Evolutionary conservation across 1,140 invertebrate species (phyloP).

Genomic region (Samia ricini): DNA sequence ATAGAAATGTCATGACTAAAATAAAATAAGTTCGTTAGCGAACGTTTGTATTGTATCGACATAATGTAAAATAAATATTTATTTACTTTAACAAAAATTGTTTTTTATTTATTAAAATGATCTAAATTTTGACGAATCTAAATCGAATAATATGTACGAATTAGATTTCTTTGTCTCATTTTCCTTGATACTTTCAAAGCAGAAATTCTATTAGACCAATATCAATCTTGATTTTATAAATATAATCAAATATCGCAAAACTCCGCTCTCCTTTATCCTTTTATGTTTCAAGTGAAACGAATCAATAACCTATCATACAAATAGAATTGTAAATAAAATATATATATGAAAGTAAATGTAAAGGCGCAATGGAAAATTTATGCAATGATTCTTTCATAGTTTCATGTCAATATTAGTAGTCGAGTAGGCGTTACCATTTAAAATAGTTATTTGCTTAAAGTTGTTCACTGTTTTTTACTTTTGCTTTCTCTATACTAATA

Average conservation of each 20-base stretch:
- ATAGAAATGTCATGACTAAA: background rate
- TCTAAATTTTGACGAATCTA: no score
- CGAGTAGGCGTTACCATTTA: background rate
- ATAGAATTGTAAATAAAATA: background rate
- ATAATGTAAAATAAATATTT: background rate
- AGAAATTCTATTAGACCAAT: background rate
- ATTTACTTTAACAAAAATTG: background rate
- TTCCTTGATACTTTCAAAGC: background rate
- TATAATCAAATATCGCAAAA: background rate
- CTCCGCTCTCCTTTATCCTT: background rate
- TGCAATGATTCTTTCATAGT: background rate
- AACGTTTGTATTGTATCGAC: background rate
- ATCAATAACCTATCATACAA: background rate
- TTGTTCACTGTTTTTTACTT: no score
- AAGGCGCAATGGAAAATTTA: background rate
- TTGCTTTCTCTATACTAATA: no score
- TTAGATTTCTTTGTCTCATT: background rate
- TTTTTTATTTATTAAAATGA: no score
- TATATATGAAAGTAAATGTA: background rate
- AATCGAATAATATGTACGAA: no score
- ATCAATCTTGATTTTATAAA: background rate
- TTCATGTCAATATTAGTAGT: background rate
- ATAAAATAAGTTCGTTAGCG: background rate
- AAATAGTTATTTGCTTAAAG: no score
- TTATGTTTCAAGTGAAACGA: background rate